phyloP scores from a whole-genome alignment of 2,113 vertebrate species.

The Thryonomys swinderianus region DNA sequence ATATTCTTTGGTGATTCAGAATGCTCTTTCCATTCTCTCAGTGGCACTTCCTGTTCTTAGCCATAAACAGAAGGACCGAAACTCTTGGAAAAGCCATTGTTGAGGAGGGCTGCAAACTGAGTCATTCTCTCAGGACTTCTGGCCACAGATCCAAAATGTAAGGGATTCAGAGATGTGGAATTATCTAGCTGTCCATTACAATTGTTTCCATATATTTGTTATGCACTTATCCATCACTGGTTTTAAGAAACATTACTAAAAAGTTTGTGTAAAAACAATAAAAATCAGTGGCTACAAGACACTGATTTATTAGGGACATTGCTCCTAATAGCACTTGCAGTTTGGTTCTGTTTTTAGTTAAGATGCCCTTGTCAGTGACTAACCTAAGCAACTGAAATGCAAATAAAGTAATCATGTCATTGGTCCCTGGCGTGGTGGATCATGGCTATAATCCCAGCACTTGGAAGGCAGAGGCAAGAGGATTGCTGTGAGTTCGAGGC shows the following conservation, averaged over 20 bases:
- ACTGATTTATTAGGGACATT: not conserved
- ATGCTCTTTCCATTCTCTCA: not conserved
- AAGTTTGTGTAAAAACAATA: conserved; percentile 22
- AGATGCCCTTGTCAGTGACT: not conserved
- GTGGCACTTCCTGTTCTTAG: conserved; percentile 20
- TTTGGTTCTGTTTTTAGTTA: conserved; percentile 40
- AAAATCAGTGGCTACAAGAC: conserved; percentile 12
- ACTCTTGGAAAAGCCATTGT: conserved; percentile 11
- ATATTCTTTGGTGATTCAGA: conserved; percentile 29
- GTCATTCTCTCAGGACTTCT: not conserved
- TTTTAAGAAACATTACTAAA: not conserved
- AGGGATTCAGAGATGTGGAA: not conserved
- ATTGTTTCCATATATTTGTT: conserved; percentile 4
- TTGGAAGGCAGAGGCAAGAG: too few relatives aligned
- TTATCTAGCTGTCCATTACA: not conserved
- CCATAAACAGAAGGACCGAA: not conserved
- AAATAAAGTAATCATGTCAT: not conserved
- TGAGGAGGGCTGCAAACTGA: not conserved
- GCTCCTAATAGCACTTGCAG: not conserved
- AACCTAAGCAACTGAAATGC: not conserved
- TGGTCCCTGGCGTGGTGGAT: not conserved
- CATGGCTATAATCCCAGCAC: too few relatives aligned
- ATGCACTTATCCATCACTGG: not conserved
- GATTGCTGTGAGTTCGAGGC: too few relatives aligned
- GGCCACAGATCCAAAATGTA: not conserved